Percentiles rank a stretch among this genome's conserved stretches.
Evolutionary conservation across 2,888 invertebrate species (phyloP).

Genomic region (Macaria notata): DNA sequence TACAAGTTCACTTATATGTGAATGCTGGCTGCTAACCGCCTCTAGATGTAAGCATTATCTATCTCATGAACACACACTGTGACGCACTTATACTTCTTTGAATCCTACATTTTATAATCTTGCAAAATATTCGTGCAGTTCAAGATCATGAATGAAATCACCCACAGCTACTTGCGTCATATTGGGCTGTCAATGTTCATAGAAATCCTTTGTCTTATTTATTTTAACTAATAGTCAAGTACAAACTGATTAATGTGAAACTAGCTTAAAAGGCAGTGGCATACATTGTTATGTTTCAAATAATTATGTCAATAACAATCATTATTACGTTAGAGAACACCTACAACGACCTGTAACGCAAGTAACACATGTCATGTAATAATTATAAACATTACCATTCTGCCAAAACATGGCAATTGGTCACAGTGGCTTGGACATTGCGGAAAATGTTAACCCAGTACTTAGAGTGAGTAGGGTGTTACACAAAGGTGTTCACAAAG

Average conservation of each 20-base stretch:
- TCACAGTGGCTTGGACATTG: constrained; percentile 32
- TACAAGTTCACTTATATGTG: constrained; percentile 43
- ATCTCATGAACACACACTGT: constrained; percentile 22
- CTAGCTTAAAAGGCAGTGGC: too few species aligned
- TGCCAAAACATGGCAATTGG: constrained; percentile 19
- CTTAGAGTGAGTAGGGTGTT: constrained; percentile 22
- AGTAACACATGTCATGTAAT: constrained; percentile 12
- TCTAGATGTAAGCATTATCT: constrained; percentile 18
- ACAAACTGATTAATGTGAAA: too few species aligned
- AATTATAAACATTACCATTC: constrained; percentile 21
- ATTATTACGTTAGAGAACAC: too few species aligned
- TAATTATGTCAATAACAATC: too few species aligned
- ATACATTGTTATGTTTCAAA: too few species aligned
- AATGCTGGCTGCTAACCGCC: constrained; percentile 26
- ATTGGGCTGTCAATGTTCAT: constrained; percentile 4
- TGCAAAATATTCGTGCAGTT: constrained; percentile 12
- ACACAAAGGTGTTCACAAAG: constrained; percentile 48
- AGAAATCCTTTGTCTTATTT: constrained; percentile 8
- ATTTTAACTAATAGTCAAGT: background rate
- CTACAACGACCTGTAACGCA: background rate
- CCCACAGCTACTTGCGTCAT: constrained; percentile 16
- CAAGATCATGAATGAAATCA: constrained; percentile 18
- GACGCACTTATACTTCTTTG: constrained; percentile 16
- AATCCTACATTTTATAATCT: constrained; percentile 9
- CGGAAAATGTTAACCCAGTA: constrained; percentile 31